Base-by-base conservation (phyloP, 2,797 vertebrate genomes). In the Mycteria americana region DNA sequence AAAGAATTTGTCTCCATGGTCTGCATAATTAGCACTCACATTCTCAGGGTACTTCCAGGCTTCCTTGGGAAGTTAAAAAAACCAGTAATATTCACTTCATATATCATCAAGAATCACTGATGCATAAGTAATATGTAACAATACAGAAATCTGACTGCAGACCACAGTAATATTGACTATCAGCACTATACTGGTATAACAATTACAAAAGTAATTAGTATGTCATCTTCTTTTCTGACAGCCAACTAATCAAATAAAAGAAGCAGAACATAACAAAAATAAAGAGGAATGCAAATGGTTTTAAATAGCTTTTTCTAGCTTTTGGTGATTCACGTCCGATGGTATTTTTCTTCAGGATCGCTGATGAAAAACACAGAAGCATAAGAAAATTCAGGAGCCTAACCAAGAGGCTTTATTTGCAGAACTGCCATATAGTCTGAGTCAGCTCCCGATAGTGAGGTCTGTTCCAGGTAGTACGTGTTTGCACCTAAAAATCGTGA, bases 171-270 rank as follows among this genome's bases (percentile, higher is more conserved):
- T 91, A 88, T 41, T 81, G 88, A 87, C 92, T 89, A 69, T 45
- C 45, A 75, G 22, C 35, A 56, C 67, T 92, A 70, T 22, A 83
- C 17, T 17, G 5, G 23, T 88, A 53, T 43, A 93, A 92, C 64
- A 92, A 83, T 68, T 93, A 75, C 33, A 92, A 80, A 95, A 93
- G 45, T 95, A 96, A 96, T 95, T 80, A 94, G 37, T 33, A 85
- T 65, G 70, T 68, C 70, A 60, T 70, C 78, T 79, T 93, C 68
- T 72, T 87, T 90, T 73, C 41, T 94, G 92, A 77, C 81, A 94
- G 56, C 18, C 41, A 95, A 89, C 90, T 75, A 83, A 89, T 85
- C 63, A 75, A 89, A 70, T n/a, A 89, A 50, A 19, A 83, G 45
- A 85, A 87, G 72, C 8, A 93, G 33, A 84, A 63, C 6, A 30